These are phyloP conservation scores for Halichondria panicea DNA, from an alignment of 37 sponge, comb jelly and placozoan genomes.

Conservation along the genomic window DNA sequence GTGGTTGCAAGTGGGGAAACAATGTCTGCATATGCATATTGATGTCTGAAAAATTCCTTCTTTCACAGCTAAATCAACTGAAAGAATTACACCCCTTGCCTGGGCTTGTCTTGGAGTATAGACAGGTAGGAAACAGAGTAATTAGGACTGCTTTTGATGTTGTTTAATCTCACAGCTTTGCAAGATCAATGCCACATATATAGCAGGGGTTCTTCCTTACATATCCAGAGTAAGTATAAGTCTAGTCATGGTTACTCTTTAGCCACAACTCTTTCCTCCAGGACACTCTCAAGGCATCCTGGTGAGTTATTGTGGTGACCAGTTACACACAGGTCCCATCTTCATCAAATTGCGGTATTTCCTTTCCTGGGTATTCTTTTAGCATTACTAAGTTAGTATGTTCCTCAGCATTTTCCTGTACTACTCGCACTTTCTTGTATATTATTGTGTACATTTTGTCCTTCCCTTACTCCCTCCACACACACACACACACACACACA, in stretches of 20 bases:
- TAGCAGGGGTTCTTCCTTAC: slow-evolving; percentile 54
- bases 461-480: no score
- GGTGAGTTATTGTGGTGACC: slow-evolving; percentile 55
- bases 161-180: slow-evolving; percentile 31
- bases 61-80: slow-evolving; percentile 64
- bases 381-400: no score
- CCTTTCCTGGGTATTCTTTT: no score
- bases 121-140: slow-evolving; percentile 46
- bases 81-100: slow-evolving; percentile 79
- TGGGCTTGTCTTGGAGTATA: slow-evolving; percentile 71
- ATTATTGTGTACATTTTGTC: no score
- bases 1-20: no score
- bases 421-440: no score
- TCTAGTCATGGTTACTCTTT: background rate
- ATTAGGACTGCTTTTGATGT: background rate
- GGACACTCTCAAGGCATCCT: slow-evolving; percentile 48
- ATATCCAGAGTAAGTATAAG: slow-evolving; percentile 35
- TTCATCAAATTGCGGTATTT: no score
- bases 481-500: no score
- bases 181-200: slow-evolving; percentile 69
- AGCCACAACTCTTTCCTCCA: background rate
- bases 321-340: no score
- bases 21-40: background rate
- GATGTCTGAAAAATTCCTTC: background rate
- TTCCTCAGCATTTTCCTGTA: no score